A percentile compares a stretch with the other conserved stretches of the same genome.
These are phyloP conservation scores for Gadus macrocephalus DNA, from an alignment of 2,113 vertebrate species.

Conservation along the genomic window DNA sequence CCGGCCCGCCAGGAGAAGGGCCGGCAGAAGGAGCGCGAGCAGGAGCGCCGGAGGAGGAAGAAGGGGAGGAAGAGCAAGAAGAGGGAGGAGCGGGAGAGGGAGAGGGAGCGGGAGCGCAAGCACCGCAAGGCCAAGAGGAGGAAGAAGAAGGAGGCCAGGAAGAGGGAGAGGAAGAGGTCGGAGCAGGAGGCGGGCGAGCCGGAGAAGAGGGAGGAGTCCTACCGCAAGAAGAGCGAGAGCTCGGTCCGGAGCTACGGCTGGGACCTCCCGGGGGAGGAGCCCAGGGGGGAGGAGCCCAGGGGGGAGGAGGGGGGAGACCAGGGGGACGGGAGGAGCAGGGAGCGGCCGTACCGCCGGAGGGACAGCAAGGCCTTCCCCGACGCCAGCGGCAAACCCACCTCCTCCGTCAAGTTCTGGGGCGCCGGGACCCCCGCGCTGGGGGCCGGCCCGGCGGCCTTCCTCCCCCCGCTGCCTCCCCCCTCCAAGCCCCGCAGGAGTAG, in stretches of 20 bases:
- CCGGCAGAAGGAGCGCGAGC: constrained; percentile 71
- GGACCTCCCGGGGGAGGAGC: constrained; percentile 65
- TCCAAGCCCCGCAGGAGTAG: constrained; percentile 71
- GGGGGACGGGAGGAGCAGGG: constrained; percentile 58
- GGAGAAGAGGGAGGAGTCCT: constrained; percentile 69
- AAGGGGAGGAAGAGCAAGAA: constrained; percentile 74
- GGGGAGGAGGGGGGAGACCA: constrained; percentile 63
- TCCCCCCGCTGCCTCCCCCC: constrained; percentile 70
- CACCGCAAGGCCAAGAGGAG: constrained; percentile 74
- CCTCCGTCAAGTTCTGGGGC: constrained; percentile 74
- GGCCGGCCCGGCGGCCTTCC: constrained; percentile 64
- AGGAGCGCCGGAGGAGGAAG: constrained; percentile 70
- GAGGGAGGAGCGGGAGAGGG: constrained; percentile 70
- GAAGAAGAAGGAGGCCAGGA: constrained; percentile 65
- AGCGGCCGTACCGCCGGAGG: constrained; percentile 49
- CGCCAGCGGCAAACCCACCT: constrained; percentile 66
- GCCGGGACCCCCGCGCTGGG: constrained; percentile 60
- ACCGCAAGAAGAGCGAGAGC: constrained; percentile 70
- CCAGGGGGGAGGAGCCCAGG: constrained; percentile 59
- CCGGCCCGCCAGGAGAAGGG: constrained; percentile 53
- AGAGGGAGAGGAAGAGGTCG: constrained; percentile 62
- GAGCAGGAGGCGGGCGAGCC: constrained; percentile 61
- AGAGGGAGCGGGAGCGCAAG: constrained; percentile 71
- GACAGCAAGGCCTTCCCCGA: constrained; percentile 61
- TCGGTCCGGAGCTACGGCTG: constrained; percentile 69